Evolutionary conservation across 2,888 invertebrate species (phyloP).

Genomic region (Drosophila lutescens): DNA sequence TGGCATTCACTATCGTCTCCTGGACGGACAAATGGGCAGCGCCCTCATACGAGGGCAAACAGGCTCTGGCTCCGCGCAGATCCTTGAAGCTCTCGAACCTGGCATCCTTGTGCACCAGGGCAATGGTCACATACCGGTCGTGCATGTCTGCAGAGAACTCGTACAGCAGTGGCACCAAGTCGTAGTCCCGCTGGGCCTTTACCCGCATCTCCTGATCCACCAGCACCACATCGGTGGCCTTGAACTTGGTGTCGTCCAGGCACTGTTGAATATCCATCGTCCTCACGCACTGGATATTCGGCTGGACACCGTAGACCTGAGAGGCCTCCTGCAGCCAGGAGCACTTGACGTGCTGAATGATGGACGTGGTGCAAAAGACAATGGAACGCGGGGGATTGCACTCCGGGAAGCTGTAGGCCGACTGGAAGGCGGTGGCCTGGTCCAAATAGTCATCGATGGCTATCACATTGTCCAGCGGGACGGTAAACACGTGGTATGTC

Average conservation of each 20-base stretch:
- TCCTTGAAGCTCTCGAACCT: constrained; percentile 86
- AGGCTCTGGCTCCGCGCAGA: constrained; percentile 89
- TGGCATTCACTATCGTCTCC: constrained; percentile 84
- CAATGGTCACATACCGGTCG: constrained; percentile 86
- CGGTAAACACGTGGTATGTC: constrained; percentile 86
- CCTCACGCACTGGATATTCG: constrained; percentile 91
- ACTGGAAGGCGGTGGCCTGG: constrained; percentile 87
- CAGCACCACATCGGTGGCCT: constrained; percentile 89
- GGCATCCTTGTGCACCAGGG: constrained; percentile 88
- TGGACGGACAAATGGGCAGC: constrained; percentile 88
- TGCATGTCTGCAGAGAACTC: constrained; percentile 81
- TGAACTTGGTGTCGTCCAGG: constrained; percentile 87
- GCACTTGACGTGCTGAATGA: constrained; percentile 91
- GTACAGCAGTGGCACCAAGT: constrained; percentile 78
- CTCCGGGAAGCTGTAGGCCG: constrained; percentile 88
- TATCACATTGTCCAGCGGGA: constrained; percentile 86
- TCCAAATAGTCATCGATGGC: constrained; percentile 89
- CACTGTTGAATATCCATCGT: constrained; percentile 87
- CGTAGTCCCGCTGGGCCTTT: constrained; percentile 87
- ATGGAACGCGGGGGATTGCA: constrained; percentile 89
- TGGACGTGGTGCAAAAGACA: constrained; percentile 88
- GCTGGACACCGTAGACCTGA: constrained; percentile 90
- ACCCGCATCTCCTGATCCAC: constrained; percentile 90
- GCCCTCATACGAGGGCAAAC: constrained; percentile 92
- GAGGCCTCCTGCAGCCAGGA: constrained; percentile 91